Evolutionary conservation across 2,888 invertebrate genomes (phyloP), one percentile per base, ranked within the genome.

Genomic region (Dilophus febrilis): DNA sequence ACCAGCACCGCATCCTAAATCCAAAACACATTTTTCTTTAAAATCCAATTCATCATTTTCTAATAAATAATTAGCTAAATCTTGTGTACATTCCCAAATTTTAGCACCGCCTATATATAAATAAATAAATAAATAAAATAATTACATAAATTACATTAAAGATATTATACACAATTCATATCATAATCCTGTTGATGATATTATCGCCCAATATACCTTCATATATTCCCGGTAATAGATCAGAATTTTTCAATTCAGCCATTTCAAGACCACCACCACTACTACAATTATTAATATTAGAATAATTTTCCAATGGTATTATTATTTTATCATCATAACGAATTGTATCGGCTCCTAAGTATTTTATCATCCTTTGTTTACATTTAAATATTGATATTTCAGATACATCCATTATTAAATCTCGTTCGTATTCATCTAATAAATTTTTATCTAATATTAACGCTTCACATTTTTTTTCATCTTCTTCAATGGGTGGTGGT

Each of bases 1-100:
- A 2, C 91, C 94, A 40, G 81, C 74, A 6, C 95, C 95, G 66
- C 94, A 95, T 2, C 95, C 95, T 43, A 94, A 67, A 68, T 94
- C 94, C 37, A 94, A 61, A 1, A 91, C 74, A 35, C 58, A 64
- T 50, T 70, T 74, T 18, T 64, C 58, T 32, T 67, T 53, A 45
- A 58, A 52, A 29, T 43, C 38, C 12, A 14, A 41, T 13, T 49
- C 42, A 40, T 53, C 43, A 46, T 59, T 53, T 27, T 57, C 53
- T 4, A 64, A 52, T 29, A 91, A 56, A 57, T 77, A 86, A 44
- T 72, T 59, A 29, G 79, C 61, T 40, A 94, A 60, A 58, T 94
- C 92, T 50, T 73, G 66, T 5, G 88, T 85, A 53, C 92, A 90
- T 65, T 95, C 94, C 95, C 95, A 95, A 43, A 92, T 75, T 68